phyloP scores from a whole-genome alignment of 2,888 invertebrate species.

The Xestia xanthographa region DNA sequence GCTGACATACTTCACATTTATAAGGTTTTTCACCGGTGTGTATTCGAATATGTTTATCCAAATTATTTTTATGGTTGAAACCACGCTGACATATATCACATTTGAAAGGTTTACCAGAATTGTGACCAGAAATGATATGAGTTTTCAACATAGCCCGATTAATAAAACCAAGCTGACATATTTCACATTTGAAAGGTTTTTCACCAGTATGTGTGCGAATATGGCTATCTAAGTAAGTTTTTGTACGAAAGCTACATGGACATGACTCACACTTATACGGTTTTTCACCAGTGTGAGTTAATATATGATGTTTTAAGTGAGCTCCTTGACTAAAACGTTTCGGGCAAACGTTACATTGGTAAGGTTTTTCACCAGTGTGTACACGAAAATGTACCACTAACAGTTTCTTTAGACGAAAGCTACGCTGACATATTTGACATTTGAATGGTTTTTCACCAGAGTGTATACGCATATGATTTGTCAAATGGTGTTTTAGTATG shows the following conservation, averaged over 20 bases:
- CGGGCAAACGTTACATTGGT: constrained; percentile 19
- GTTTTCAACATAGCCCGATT: not conserved
- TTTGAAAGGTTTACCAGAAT: constrained; percentile 13
- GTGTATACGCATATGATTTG: not conserved
- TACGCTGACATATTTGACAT: constrained; percentile 22
- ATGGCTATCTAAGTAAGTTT: constrained; percentile 9
- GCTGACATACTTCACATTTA: constrained; percentile 24
- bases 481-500: not conserved
- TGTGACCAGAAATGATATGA: constrained; percentile 13
- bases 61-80: constrained; percentile 13
- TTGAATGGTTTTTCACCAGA: constrained; percentile 16
- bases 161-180: constrained; percentile 22
- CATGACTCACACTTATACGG: constrained; percentile 27
- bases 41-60: constrained; percentile 13
- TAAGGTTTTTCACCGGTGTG: constrained; percentile 41
- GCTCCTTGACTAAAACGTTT: constrained; percentile 5
- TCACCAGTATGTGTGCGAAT: constrained; percentile 29
- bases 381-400: constrained; percentile 14
- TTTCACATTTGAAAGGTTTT: constrained; percentile 27
- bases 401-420: constrained; percentile 7
- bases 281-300: constrained; percentile 29
- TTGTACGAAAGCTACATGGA: not conserved
- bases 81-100: constrained; percentile 26
- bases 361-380: constrained; percentile 35
- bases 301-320: constrained; percentile 14